Conservation (phyloP, 2,113 vertebrate species). For the Picathartes gymnocephalus region DNA sequence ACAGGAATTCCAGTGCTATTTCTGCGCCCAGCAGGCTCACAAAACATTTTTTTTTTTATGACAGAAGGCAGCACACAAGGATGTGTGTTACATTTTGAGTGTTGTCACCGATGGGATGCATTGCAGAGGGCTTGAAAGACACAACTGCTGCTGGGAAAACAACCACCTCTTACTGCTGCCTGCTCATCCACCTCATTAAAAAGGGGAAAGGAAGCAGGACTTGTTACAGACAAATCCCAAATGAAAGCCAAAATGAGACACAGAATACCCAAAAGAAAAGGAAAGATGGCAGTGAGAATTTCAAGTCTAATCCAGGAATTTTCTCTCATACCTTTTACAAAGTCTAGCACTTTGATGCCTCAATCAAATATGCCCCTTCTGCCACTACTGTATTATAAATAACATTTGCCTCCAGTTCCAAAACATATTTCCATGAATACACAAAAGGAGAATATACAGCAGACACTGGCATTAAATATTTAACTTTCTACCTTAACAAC, state of each 20-base stretch:
- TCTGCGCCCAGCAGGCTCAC: neutral
- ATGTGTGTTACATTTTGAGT: neutral
- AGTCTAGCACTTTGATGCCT: neutral
- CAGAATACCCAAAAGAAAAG: neutral
- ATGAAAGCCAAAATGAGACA: neutral
- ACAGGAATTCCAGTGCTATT: neutral
- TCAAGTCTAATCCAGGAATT: neutral
- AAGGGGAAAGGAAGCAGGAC: neutral
- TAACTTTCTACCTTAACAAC: conserved; percentile 1
- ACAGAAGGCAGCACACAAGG: neutral
- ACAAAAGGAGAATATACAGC: neutral
- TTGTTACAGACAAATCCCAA: neutral
- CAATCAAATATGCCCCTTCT: neutral
- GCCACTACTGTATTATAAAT: neutral
- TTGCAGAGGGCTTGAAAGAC: neutral
- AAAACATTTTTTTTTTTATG: neutral
- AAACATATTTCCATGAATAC: conserved; percentile 1
- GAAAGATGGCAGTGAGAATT: neutral
- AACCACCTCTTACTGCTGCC: neutral
- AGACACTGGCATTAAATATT: neutral
- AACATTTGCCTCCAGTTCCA: neutral
- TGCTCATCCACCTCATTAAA: neutral
- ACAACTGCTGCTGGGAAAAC: neutral
- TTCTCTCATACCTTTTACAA: neutral
- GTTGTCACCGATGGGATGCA: neutral